These are phyloP conservation scores for Drosophila merina DNA, from an alignment of 2,888 invertebrate genomes.

Conservation along the genomic window DNA sequence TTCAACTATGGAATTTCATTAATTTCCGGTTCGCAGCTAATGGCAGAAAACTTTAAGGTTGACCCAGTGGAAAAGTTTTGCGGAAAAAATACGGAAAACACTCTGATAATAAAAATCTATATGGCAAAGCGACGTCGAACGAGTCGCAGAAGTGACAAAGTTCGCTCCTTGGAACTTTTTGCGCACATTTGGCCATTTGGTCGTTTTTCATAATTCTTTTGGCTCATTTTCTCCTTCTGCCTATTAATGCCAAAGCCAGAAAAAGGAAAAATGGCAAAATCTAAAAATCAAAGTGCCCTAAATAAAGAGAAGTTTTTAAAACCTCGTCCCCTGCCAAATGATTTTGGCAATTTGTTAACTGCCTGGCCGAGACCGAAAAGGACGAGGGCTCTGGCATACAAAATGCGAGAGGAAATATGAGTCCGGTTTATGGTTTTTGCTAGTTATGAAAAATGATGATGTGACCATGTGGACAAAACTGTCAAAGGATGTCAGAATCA, in stretches of 20 bases:
- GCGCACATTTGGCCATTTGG: constrained; percentile 47
- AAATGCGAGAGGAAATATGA: constrained; percentile 32
- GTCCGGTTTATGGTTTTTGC: constrained; percentile 56
- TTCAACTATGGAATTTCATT: constrained; percentile 24
- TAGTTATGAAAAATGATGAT: constrained; percentile 72
- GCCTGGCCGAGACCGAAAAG: constrained; percentile 18
- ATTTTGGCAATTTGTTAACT: constrained; percentile 68
- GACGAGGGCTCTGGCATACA: constrained; percentile 1
- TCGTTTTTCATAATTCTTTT: constrained; percentile 59
- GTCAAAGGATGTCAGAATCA: constrained; percentile 79
- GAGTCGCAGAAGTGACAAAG: constrained; percentile 57
- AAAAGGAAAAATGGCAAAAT: constrained; percentile 25
- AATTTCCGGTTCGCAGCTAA: constrained; percentile 6
- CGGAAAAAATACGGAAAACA: constrained; percentile 13
- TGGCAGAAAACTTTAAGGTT: constrained; percentile 11
- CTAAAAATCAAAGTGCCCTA: constrained; percentile 47
- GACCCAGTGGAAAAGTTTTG: constrained; percentile 21
- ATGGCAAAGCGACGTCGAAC: constrained; percentile 43
- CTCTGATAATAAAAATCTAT: constrained; percentile 48
- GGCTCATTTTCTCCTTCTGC: constrained; percentile 39
- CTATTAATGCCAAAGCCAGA: constrained; percentile 45
- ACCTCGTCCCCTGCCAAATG: constrained; percentile 27
- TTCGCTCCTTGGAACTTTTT: constrained; percentile 49
- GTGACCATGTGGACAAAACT: constrained; percentile 70
- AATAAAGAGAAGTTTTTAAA: constrained; percentile 58